Percentiles rank a stretch among this genome's conserved stretches.
Evolutionary conservation across 2,888 invertebrate genomes (phyloP).

Genomic region (Odontothrips loti): DNA sequence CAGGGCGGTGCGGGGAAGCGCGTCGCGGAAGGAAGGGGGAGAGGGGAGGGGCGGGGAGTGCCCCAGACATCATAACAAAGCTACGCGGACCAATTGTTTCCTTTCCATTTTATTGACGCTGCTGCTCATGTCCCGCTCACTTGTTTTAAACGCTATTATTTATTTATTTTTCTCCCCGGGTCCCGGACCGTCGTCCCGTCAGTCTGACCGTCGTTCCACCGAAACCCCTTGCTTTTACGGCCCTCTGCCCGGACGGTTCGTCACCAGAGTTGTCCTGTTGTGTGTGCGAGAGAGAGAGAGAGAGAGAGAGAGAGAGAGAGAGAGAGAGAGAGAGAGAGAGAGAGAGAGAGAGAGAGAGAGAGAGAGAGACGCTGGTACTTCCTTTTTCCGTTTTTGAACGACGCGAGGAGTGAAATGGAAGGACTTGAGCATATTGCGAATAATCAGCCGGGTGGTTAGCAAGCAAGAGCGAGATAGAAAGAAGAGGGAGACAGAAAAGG

Average conservation of each 20-base stretch:
- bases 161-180: not conserved
- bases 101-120: slow-evolving; percentile 7
- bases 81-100: slow-evolving; percentile 12
- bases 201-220: slow-evolving; percentile 1
- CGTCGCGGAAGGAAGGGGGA: not conserved
- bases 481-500: too few species aligned
- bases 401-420: too few species aligned
- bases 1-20: not conserved
- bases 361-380: too few species aligned
- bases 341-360: too few species aligned
- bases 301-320: too few species aligned
- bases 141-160: slow-evolving; percentile 17
- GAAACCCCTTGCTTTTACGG: slow-evolving; percentile 1
- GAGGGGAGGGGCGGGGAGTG: not conserved
- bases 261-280: too few species aligned
- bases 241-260: not conserved
- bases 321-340: too few species aligned
- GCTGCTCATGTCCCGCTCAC: not conserved
- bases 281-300: too few species aligned
- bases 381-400: too few species aligned
- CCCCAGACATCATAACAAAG: slow-evolving; percentile 21
- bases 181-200: not conserved
- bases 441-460: too few species aligned
- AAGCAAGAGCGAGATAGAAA: too few species aligned
- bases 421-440: too few species aligned